Evolutionary conservation across 92 coral and sea anemone genomes (phyloP).

Genomic region (Epizoanthus rinbou): DNA sequence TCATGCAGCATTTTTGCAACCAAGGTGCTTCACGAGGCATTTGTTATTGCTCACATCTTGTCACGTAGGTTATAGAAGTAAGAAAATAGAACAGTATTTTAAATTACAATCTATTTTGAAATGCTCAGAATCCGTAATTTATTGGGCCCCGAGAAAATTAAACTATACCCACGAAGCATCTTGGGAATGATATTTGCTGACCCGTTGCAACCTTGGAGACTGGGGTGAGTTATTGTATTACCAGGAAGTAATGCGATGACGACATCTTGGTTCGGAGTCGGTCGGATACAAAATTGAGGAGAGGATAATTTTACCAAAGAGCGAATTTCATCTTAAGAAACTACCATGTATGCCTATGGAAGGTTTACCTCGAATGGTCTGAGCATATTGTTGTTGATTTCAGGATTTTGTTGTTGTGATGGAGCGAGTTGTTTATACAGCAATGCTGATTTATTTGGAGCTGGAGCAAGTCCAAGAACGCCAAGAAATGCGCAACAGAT

Average conservation of each 20-base stretch:
- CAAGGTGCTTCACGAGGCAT: too few relatives aligned
- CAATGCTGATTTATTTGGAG: too few relatives aligned
- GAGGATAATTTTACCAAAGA: not conserved
- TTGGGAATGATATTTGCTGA: not conserved
- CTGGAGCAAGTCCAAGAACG: too few relatives aligned
- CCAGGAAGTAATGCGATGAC: not conserved
- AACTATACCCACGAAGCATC: not conserved
- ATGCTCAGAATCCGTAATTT: too few relatives aligned
- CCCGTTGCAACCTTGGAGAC: not conserved
- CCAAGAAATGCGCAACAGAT: not conserved
- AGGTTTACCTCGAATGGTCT: not conserved
- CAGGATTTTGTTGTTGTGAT: not conserved
- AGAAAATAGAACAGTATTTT: too few relatives aligned
- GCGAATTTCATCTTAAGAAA: not conserved
- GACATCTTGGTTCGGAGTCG: not conserved
- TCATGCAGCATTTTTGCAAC: too few relatives aligned
- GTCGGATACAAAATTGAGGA: too few relatives aligned
- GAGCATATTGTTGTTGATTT: not conserved
- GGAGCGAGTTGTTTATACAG: not conserved
- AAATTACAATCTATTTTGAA: too few relatives aligned
- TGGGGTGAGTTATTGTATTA: not conserved
- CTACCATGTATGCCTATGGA: not conserved
- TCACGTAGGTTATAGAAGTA: too few relatives aligned
- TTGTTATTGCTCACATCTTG: too few relatives aligned
- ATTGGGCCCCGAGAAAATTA: too few relatives aligned